phyloP scores from a whole-genome alignment of 2,888 invertebrate species.

The Himalopsyche tibetana region DNA sequence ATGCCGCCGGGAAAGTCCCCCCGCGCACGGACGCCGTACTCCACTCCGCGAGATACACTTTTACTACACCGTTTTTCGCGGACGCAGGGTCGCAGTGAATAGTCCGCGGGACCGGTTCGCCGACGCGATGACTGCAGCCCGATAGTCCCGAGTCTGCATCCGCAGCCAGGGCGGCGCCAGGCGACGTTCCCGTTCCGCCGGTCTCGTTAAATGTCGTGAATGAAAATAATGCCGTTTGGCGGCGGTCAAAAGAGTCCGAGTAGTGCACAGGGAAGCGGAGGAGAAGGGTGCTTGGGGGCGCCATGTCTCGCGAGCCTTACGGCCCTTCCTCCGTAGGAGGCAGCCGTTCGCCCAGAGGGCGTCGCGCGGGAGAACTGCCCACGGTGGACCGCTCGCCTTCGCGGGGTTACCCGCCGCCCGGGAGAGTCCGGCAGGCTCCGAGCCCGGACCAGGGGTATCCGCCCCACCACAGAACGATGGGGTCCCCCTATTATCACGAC shows the following conservation, averaged over 20 bases:
- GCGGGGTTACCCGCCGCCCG: conserved; percentile 85
- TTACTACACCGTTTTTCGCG: conserved; percentile 51
- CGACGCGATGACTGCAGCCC: background rate
- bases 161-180: conserved; percentile 37
- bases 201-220: conserved; percentile 57
- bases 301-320: conserved; percentile 74
- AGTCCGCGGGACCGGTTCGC: conserved; percentile 31
- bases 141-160: background rate
- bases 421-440: conserved; percentile 75
- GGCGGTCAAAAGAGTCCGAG: conserved; percentile 48
- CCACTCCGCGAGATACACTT: conserved; percentile 46
- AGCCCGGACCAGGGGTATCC: conserved; percentile 76
- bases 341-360: conserved; percentile 78
- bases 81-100: conserved; percentile 39
- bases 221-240: conserved; percentile 57
- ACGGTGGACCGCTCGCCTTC: conserved; percentile 94
- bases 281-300: conserved; percentile 47
- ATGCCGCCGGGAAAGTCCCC: conserved; percentile 52
- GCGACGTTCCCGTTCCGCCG: conserved; percentile 37
- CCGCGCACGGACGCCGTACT: conserved; percentile 31
- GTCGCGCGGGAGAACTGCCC: conserved; percentile 84
- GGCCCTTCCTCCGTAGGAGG: conserved; percentile 80
- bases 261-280: conserved; percentile 35
- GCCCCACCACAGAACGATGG: conserved; percentile 76
- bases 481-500: conserved; percentile 86